Conservation (phyloP, 2,113 vertebrate species). For the Sminthopsis crassicaudata region DNA sequence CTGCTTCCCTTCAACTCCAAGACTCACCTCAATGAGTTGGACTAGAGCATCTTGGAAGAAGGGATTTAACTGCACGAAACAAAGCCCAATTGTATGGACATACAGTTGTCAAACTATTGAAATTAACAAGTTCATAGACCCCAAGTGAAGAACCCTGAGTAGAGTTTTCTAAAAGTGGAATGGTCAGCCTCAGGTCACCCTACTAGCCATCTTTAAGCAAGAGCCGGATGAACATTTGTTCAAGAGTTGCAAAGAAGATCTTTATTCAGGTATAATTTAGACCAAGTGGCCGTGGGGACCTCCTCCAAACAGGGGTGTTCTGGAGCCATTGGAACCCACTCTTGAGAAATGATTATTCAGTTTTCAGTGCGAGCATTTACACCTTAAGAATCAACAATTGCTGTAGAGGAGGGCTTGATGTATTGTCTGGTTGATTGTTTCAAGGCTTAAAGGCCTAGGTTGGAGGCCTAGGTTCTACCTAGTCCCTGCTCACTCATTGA, state of each 20-base stretch:
- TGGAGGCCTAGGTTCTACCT: neutral
- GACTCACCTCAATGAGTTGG: neutral
- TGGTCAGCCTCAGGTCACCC: neutral
- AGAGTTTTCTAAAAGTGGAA: neutral
- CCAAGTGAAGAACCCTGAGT: too few species aligned
- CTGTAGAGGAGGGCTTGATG: neutral
- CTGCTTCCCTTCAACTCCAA: neutral
- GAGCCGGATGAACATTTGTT: neutral
- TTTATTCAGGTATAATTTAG: neutral
- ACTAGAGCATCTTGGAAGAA: neutral
- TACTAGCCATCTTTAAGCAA: neutral
- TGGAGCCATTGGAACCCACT: neutral
- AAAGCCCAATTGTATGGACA: neutral
- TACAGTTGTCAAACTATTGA: neutral
- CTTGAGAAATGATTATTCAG: too few species aligned
- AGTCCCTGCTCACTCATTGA: neutral
- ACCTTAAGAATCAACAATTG: neutral
- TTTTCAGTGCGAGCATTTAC: too few species aligned
- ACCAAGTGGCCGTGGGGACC: too few species aligned
- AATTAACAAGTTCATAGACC: neutral
- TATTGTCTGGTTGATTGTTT: neutral
- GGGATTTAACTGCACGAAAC: neutral
- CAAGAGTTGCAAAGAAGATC: neutral
- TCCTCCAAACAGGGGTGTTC: neutral
- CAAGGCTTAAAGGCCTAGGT: neutral